Base-by-base conservation (phyloP, 2,797 vertebrate species). In the Aselliscus stoliczkanus region DNA sequence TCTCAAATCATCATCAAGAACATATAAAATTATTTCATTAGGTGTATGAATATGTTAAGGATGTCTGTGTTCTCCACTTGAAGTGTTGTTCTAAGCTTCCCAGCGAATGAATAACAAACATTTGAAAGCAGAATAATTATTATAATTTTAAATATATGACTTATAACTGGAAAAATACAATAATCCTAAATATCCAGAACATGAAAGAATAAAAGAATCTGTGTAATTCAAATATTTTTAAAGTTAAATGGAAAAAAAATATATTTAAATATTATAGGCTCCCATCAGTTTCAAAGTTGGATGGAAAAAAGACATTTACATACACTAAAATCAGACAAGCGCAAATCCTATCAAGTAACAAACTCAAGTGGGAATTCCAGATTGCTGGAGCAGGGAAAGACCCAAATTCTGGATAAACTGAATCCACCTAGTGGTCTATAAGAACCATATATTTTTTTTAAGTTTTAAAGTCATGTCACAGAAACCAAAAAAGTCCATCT, bases 161-260 rank as follows among this genome's bases (percentile, higher is more conserved):
- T 54, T 58, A 82, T 11, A 84, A 3, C 56, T 77, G 39, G 15
- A 29, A 54, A 60, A 76, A 54, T 39, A 88, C 2, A 2, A 75
- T 90, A 88, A 47, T 25, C 47, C 23, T 50, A 85, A 47, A 47
- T 76, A 77, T 29, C 11, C 18, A 76, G 42, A 88, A 72, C 37
- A 34, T 58, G 12, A 86, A 94, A 88, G 34, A 89, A 73, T 31
- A 87, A 69, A 95, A 88, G 20, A 75, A 72, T 91, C 39, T n/a
- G 67, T 79, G 37, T 87, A 72, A 77, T 77, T 54, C 37, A 65
- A 73, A 69, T 70, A 54, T 42, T 27, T 81, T 81, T 50, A 52
- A 94, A 88, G 34, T 75, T 56, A 67, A 85, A 92, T 70, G 0
- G 20, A 94, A 50, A 83, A 77, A 25, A 2, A 79, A n/a, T n/a